A percentile compares a stretch with the other conserved stretches of the same genome.
Evolutionary conservation across 2,888 invertebrate genomes (phyloP).

Genomic region (Carterocephalus palaemon): DNA sequence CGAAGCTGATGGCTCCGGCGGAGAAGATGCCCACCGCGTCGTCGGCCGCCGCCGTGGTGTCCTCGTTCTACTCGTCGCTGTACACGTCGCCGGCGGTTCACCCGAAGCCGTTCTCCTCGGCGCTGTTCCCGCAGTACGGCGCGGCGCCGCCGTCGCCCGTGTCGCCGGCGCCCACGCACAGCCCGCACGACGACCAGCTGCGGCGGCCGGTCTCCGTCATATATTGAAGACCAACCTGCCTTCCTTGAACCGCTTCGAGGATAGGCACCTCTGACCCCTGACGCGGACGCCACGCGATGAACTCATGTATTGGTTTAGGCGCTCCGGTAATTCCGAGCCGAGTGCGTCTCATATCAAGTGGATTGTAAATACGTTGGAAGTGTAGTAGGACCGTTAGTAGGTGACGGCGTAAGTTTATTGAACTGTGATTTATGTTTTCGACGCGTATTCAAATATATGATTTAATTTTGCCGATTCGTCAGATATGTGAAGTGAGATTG

Average conservation of each 20-base stretch:
- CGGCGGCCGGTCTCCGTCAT: slow-evolving; percentile 85
- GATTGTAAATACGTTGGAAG: slow-evolving; percentile 61
- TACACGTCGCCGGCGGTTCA: slow-evolving; percentile 78
- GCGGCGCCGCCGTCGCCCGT: slow-evolving; percentile 68
- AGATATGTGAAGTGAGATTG: slow-evolving; percentile 72
- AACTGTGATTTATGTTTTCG: slow-evolving; percentile 74
- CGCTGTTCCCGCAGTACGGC: slow-evolving; percentile 76
- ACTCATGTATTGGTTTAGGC: slow-evolving; percentile 70
- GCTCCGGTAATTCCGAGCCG: slow-evolving; percentile 40
- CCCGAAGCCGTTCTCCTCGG: slow-evolving; percentile 74
- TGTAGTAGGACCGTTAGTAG: slow-evolving; percentile 43
- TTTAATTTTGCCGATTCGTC: slow-evolving; percentile 53
- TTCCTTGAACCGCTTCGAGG: slow-evolving; percentile 61
- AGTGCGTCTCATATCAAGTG: slow-evolving; percentile 69
- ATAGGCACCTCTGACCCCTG: slow-evolving; percentile 47
- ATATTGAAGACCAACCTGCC: slow-evolving; percentile 79
- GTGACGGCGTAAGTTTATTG: slow-evolving; percentile 49
- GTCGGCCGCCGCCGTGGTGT: slow-evolving; percentile 80
- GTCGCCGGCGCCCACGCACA: slow-evolving; percentile 67
- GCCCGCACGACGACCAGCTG: slow-evolving; percentile 79
- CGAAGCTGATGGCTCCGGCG: slow-evolving; percentile 78
- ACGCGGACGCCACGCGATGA: slow-evolving; percentile 46
- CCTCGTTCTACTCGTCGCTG: slow-evolving; percentile 83
- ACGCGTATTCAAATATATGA: slow-evolving; percentile 57
- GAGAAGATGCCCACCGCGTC: slow-evolving; percentile 68